These are phyloP conservation scores for Nebria salina DNA, from an alignment of 2,888 invertebrate genomes.

Conservation along the genomic window DNA sequence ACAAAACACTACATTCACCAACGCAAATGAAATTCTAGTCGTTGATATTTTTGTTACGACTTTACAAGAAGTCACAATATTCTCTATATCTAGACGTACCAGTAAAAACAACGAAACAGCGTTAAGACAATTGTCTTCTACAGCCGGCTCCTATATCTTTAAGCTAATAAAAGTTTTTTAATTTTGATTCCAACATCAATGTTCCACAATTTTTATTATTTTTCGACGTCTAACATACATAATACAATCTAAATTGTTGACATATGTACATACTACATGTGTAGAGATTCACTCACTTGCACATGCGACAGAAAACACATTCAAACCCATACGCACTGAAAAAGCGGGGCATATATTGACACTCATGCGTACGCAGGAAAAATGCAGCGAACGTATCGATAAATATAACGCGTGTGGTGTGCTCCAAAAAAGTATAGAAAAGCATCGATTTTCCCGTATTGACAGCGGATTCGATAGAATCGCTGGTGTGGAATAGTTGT, in stretches of 20 bases:
- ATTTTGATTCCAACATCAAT: not conserved
- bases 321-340: not conserved
- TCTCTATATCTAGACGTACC: not conserved
- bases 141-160: constrained; percentile 39
- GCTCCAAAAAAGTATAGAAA: constrained; percentile 3
- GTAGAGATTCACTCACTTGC: no score
- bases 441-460: constrained; percentile 1
- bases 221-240: not conserved
- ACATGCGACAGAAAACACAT: no score
- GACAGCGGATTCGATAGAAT: constrained; percentile 15
- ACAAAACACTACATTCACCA: not conserved
- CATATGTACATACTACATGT: not conserved
- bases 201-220: not conserved
- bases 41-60: not conserved
- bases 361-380: not conserved
- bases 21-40: not conserved
- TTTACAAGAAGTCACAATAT: not conserved
- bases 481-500: constrained; percentile 29
- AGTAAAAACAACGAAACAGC: not conserved
- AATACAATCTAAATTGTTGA: not conserved
- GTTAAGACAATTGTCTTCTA: not conserved
- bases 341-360: not conserved
- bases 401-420: constrained; percentile 29
- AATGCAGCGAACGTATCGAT: constrained; percentile 13
- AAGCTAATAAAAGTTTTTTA: constrained; percentile 40